Percentiles rank a stretch among this genome's conserved stretches.
These are phyloP conservation scores for Hydrocynus forskahlii DNA, from an alignment of 2,797 vertebrate genomes.

Conservation along the genomic window DNA sequence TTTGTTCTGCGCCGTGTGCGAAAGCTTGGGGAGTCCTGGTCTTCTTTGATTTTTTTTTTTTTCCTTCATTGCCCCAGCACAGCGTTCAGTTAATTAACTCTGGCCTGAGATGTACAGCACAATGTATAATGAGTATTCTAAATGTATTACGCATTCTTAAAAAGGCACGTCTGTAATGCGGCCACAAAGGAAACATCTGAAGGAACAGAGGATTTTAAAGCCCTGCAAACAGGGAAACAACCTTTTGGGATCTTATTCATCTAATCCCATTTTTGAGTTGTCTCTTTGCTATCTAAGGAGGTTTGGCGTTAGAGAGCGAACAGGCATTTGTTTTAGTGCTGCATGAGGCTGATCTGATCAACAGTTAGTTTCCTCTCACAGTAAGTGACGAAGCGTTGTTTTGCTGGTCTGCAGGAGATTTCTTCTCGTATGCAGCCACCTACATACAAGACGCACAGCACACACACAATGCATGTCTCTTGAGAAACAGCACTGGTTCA, in stretches of 20 bases:
- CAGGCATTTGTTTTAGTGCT: not conserved
- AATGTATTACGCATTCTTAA: slow-evolving; percentile 59
- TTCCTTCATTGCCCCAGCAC: slow-evolving; percentile 58
- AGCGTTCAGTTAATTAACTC: slow-evolving; percentile 76
- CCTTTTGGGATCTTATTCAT: slow-evolving; percentile 3
- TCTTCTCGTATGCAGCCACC: slow-evolving; percentile 19
- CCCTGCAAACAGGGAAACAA: not conserved
- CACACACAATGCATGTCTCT: slow-evolving; percentile 28
- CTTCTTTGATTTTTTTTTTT: slow-evolving; percentile 67
- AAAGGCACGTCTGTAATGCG: slow-evolving; percentile 60
- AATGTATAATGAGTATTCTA: slow-evolving; percentile 58
- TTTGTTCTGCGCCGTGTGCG: slow-evolving; percentile 69
- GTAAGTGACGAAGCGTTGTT: slow-evolving; percentile 1
- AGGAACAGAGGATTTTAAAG: not conserved
- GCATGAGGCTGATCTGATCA: not conserved
- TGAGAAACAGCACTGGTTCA: slow-evolving; percentile 37
- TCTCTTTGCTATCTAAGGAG: not conserved
- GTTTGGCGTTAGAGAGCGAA: not conserved
- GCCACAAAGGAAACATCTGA: slow-evolving; percentile 35
- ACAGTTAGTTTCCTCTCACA: not conserved
- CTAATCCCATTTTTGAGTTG: not conserved
- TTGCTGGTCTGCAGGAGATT: slow-evolving; percentile 31
- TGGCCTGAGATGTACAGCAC: slow-evolving; percentile 62
- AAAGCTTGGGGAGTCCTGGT: slow-evolving; percentile 67
- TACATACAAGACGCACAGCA: slow-evolving; percentile 19